Base-by-base conservation (phyloP, 2,888 invertebrate genomes). In the Cancer borealis region DNA sequence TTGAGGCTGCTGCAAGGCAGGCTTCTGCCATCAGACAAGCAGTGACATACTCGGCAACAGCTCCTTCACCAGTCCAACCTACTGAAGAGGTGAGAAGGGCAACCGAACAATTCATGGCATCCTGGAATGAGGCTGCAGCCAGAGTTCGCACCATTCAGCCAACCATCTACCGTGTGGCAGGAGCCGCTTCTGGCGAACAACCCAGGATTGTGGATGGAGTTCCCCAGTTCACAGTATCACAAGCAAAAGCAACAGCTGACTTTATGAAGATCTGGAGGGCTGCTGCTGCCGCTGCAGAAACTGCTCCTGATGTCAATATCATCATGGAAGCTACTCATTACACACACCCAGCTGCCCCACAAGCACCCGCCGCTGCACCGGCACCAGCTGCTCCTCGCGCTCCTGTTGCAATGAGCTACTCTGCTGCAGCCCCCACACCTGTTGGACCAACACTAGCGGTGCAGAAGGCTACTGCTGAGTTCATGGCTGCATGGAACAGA, bases 401-500 rank as follows among this genome's bases (percentile, higher is more conserved):
- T 30, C 49, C 88, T 39, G 45, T 30, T 60, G 3, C 39, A 17
- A 12, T 88, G n/a, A 39, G n/a, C 8, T 92, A 60, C 92, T 87
- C 91, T 84, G 17, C 91, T 60, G 93, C 6, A 66, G 26, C 84
- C 14, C 79, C 30, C 47, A 21, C 79, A n/a, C 79, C 90, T 39
- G 93, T 93, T n/a, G n/a, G 87, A 12, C 92, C 91, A 0, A 93
- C 94, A 12, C 79, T 49, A 14, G 94, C 92, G 60, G 94, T 94
- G 45, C 88, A 94, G 89, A 79, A 14, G 39, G 94, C 92, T 54
- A 94, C 94, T 79, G 94, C 94, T 79, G 94, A 66, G 39, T 94
- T 94, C 92, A 94, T 94, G 94, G 94, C 94, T 54, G 94, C 94
- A n/a, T 94, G 94, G 94, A 94, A 94, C 66, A 45, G 60, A 54